A percentile compares a stretch with the other conserved stretches of the same genome.
Evolutionary conservation across 2,888 invertebrate species (phyloP).

Genomic region (Scaptomyza parva): DNA sequence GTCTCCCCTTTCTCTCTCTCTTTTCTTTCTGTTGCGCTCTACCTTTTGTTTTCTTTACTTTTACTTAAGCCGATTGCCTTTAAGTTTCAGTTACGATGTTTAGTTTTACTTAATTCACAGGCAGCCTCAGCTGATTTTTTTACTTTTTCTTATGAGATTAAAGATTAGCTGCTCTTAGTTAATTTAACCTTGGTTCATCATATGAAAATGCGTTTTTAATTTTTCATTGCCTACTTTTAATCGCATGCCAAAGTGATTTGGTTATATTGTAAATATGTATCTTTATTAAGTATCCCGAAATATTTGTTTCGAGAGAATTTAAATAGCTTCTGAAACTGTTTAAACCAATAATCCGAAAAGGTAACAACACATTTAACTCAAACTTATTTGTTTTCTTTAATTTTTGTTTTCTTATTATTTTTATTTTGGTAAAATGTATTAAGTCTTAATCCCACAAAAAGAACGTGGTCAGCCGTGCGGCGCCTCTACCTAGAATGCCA

Average conservation of each 20-base stretch:
- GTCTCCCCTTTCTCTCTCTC: neutral
- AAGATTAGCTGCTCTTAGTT: neutral
- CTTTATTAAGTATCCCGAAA: neutral
- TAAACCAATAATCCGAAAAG: slow-evolving; percentile 1
- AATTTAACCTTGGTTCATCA: neutral
- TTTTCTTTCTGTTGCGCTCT: too few species aligned
- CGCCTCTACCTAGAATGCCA: slow-evolving; percentile 15
- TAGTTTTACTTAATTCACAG: slow-evolving; percentile 47
- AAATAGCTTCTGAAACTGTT: neutral
- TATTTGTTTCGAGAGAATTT: too few species aligned
- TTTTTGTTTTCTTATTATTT: slow-evolving; percentile 12
- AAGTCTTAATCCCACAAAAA: slow-evolving; percentile 55
- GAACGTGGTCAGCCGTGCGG: slow-evolving; percentile 25
- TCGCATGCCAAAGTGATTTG: neutral
- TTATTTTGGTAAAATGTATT: slow-evolving; percentile 32
- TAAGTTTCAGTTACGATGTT: slow-evolving; percentile 38
- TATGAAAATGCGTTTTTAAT: neutral
- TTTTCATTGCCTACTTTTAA: neutral
- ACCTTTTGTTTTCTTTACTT: neutral
- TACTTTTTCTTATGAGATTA: neutral
- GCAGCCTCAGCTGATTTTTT: slow-evolving; percentile 20
- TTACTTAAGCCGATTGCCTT: slow-evolving; percentile 1
- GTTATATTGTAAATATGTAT: neutral
- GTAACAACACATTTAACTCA: neutral
- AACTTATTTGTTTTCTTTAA: neutral